Evolutionary conservation across 1,140 invertebrate species (phyloP), one percentile per base, ranked within the genome.

Genomic region (Eriosoma lanigerum): DNA sequence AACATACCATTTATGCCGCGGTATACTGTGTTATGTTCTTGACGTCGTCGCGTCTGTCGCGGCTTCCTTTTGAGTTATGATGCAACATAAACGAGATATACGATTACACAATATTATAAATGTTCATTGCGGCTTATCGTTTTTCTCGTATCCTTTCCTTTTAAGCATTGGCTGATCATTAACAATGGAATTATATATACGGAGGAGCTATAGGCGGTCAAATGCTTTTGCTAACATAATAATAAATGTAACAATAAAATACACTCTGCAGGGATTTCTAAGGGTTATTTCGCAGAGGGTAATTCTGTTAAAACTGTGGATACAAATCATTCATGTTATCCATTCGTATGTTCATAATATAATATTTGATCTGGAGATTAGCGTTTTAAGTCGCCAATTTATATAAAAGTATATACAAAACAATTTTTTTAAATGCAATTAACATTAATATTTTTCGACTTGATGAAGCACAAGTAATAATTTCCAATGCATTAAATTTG

Each of bases 51-150:
- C 15, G 24, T 29, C 38, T 13, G 73, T n/a, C 24, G 75, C 75
- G 75, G 56, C 38, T 26, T 78, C 13, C 75, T 78, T 78, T 78
- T 78, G 38, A n/a, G n/a, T 38, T 38, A 8, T 38, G 32, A 60
- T n/a, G 52, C 21, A 76, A 76, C 48, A 76, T 73, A 32, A 76
- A 76, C 56, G 15, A 24, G 29, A 78, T 78, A 78, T 78, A 78
- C 75, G 75, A 78, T 78, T 76, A 78, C 54, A 29, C 75, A 60
- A 38, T 38, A 38, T 38, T 38, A 38, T 38, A 38, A 38, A 38
- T 38, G 8, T 38, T 4, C 44, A 56, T n/a, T 44, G 56, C 9
- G 44, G 9, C 75, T 62, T 78, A 78, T 78, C 75, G 56, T 78
- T 78, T 76, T 48, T 60, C 75, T 8, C 3, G 12, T 58, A 78